Evolutionary conservation across 2,797 vertebrate species (phyloP), one percentile per base, ranked within the genome.

Genomic region (Agapornis canus): DNA sequence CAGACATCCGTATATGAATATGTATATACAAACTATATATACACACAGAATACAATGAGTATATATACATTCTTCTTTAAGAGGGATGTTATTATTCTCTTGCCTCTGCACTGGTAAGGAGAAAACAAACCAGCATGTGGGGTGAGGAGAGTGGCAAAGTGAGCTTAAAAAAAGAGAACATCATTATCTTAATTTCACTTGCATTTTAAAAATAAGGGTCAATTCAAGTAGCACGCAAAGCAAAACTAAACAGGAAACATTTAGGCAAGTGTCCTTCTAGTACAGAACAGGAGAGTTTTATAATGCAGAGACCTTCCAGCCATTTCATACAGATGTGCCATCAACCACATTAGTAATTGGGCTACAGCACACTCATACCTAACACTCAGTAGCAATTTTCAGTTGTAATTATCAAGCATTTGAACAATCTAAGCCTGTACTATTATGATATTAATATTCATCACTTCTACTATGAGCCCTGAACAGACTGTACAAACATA

Each of bases 381-480:
- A 70, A 70, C 2, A 45, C 32, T 75, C 15, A n/a, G 2, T 19
- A 64, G 59, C 63, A 83, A 79, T 81, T 91, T 88, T 22, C 69
- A 72, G 54, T 23, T 69, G 27, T 56, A 69, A 88, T 78, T 78
- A 76, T 48, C 26, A 56, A 84, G 32, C 29, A 32, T 86, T 79
- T 66, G 59, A 89, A 73, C 16, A 22, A 54, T 27, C 40, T 31
- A 75, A 79, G 66, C 43, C 56, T 86, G 90, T 26, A 14, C 39
- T 66, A 27, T n/a, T 71, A 51, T 79, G 86, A 80, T 60, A 93
- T 70, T 86, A 79, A 89, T 69, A 86, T 94, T 80, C 63, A 43
- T 20, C 82, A 64, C 75, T 90, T 13, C 18, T 54, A 45, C 3
- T 9, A 35, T 18, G 26, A 78, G 63, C 40, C 59, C 49, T 73